A percentile compares a stretch with the other conserved stretches of the same genome.
Conservation (phyloP, 2,888 invertebrate species). For the Hirtodrosophila alboralis region DNA sequence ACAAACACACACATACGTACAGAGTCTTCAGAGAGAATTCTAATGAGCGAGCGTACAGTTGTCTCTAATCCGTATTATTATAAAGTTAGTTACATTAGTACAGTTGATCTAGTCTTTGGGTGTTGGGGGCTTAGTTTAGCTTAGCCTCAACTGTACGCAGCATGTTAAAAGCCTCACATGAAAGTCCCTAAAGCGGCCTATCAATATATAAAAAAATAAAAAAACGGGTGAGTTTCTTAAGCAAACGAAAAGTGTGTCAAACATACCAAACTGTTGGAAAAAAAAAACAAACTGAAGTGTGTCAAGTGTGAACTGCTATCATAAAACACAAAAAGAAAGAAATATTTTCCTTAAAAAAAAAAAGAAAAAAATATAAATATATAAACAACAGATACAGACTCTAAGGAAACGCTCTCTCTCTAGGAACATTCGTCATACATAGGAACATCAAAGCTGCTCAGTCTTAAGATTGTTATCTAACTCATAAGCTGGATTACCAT, state of each 20-base stretch:
- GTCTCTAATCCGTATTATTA: constrained; percentile 8
- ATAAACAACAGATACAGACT: constrained; percentile 23
- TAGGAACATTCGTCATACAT: constrained; percentile 57
- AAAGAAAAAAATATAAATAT: constrained; percentile 1
- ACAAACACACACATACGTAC: constrained; percentile 12
- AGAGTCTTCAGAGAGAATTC: constrained; percentile 3
- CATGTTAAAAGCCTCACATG: constrained; percentile 40
- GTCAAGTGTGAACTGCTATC: constrained; percentile 28
- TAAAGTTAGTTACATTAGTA: constrained; percentile 39
- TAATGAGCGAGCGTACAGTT: constrained; percentile 9
- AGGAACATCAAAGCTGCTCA: constrained; percentile 55
- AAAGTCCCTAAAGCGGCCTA: constrained; percentile 36
- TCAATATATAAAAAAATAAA: constrained; percentile 30
- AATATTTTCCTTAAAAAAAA: not conserved
- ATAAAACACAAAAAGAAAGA: constrained; percentile 4
- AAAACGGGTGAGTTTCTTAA: constrained; percentile 62
- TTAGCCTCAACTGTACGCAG: constrained; percentile 56
- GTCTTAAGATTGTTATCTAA: constrained; percentile 54
- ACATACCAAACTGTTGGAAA: constrained; percentile 34
- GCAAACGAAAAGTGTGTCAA: constrained; percentile 32
- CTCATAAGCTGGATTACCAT: constrained; percentile 56
- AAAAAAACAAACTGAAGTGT: constrained; percentile 43
- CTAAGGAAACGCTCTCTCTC: constrained; percentile 41
- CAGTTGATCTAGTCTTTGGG: constrained; percentile 38
- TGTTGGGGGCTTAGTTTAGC: constrained; percentile 44